A percentile compares a stretch with the other conserved stretches of the same genome.
Conservation (phyloP, 2,113 vertebrate species). For the Polypterus senegalus region DNA sequence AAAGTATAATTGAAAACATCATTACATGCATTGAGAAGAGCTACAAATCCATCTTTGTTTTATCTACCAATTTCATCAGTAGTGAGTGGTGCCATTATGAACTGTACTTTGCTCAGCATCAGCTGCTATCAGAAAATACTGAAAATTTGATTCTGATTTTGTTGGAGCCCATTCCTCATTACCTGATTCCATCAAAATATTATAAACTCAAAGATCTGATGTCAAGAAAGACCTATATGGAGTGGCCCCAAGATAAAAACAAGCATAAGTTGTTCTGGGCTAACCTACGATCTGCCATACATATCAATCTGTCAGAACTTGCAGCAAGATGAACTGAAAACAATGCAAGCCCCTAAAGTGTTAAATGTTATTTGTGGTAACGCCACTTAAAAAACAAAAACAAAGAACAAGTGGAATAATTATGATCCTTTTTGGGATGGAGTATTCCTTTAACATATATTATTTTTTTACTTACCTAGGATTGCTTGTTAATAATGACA, state of each 20-base stretch:
- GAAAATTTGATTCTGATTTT: constrained; percentile 68
- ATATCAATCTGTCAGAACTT: constrained; percentile 10
- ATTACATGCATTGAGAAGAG: constrained; percentile 11
- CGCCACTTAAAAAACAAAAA: no score
- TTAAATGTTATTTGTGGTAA: no score
- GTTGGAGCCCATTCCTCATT: constrained; percentile 67
- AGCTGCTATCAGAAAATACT: constrained; percentile 42
- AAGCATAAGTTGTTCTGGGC: constrained; percentile 75
- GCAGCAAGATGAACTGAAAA: not conserved
- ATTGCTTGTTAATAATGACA: no score
- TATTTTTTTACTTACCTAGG: no score
- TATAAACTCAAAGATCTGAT: constrained; percentile 73
- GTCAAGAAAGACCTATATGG: constrained; percentile 63
- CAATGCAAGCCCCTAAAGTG: no score
- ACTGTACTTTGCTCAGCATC: constrained; percentile 57
- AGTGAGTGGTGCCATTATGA: constrained; percentile 20
- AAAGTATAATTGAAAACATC: constrained; percentile 13
- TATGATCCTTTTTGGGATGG: no score
- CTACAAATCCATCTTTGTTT: constrained; percentile 16
- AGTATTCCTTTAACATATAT: no score
- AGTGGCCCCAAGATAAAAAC: constrained; percentile 70
- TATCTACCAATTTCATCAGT: constrained; percentile 12
- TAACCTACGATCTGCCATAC: constrained; percentile 62
- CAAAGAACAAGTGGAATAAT: no score
- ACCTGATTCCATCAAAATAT: constrained; percentile 67